These are phyloP conservation scores for Gnatocerus cornutus DNA, from an alignment of 2,888 invertebrate species.

Conservation along the genomic window DNA sequence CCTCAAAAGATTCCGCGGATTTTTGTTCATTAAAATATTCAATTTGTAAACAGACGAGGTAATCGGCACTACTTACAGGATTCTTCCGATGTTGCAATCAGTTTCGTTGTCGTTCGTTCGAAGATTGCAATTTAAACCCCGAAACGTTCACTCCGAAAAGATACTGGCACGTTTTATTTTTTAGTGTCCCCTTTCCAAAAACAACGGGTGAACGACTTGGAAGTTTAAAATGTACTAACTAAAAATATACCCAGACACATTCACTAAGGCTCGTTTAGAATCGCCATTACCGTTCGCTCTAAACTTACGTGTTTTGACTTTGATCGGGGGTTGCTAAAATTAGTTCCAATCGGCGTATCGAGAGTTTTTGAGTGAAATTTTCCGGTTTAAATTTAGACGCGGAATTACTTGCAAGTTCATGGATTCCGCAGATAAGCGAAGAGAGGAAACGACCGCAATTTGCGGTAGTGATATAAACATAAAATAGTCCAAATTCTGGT, in stretches of 20 bases:
- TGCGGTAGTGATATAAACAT: not conserved
- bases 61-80: not conserved
- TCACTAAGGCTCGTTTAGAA: slow-evolving; percentile 46
- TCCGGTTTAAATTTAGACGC: slow-evolving; percentile 34
- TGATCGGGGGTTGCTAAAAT: slow-evolving; percentile 43
- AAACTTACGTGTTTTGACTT: slow-evolving; percentile 34
- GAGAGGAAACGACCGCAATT: not conserved
- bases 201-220: slow-evolving; percentile 56
- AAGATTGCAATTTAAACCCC: slow-evolving; percentile 24
- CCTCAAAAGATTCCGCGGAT: slow-evolving; percentile 32
- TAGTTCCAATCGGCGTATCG: slow-evolving; percentile 42
- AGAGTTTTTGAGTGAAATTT: slow-evolving; percentile 39
- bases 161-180: slow-evolving; percentile 19
- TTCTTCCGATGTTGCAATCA: not conserved
- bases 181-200: slow-evolving; percentile 43
- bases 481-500: too few relatives aligned
- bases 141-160: slow-evolving; percentile 24
- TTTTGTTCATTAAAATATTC: slow-evolving; percentile 47
- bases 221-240: slow-evolving; percentile 54
- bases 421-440: slow-evolving; percentile 1
- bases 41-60: slow-evolving; percentile 22
- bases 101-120: slow-evolving; percentile 42
- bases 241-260: slow-evolving; percentile 53
- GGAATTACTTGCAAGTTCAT: slow-evolving; percentile 35
- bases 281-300: slow-evolving; percentile 38